Evolutionary conservation across 2,797 vertebrate genomes (phyloP).

Genomic region (Acrossocheilus wenchowensis): DNA sequence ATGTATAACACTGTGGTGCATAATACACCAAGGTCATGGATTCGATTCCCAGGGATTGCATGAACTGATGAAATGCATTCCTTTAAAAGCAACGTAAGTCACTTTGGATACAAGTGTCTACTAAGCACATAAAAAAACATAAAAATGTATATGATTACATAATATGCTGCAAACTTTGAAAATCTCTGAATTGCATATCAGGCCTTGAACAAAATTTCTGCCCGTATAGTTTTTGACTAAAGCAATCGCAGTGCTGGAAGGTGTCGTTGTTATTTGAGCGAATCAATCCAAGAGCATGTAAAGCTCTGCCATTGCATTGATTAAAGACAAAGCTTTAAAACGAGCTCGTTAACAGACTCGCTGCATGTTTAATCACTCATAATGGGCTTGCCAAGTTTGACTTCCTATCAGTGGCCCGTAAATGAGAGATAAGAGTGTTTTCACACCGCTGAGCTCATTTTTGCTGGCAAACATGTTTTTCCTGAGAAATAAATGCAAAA

Average conservation of each 20-base stretch:
- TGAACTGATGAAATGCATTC: background rate
- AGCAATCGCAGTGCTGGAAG: constrained; percentile 69
- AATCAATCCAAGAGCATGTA: constrained; percentile 69
- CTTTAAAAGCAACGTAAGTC: background rate
- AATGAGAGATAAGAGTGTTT: background rate
- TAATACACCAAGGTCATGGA: background rate
- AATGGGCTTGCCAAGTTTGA: background rate
- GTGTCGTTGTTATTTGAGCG: constrained; percentile 71
- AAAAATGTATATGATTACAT: background rate
- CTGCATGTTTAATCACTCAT: constrained; percentile 21
- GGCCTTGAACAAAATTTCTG: constrained; percentile 39
- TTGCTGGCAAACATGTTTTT: background rate
- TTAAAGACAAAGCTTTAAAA: constrained; percentile 68
- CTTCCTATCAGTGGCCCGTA: constrained; percentile 9
- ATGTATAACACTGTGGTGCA: background rate
- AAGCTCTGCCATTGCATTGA: constrained; percentile 69
- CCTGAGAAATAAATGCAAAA: background rate
- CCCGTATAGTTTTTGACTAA: constrained; percentile 73
- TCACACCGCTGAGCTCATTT: background rate
- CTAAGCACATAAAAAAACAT: background rate
- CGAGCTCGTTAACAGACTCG: constrained; percentile 16
- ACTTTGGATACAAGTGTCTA: background rate
- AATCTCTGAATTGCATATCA: background rate
- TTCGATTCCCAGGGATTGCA: background rate
- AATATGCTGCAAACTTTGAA: background rate